Conservation (phyloP, 2,797 vertebrate species). For the Muscicapa striata region DNA sequence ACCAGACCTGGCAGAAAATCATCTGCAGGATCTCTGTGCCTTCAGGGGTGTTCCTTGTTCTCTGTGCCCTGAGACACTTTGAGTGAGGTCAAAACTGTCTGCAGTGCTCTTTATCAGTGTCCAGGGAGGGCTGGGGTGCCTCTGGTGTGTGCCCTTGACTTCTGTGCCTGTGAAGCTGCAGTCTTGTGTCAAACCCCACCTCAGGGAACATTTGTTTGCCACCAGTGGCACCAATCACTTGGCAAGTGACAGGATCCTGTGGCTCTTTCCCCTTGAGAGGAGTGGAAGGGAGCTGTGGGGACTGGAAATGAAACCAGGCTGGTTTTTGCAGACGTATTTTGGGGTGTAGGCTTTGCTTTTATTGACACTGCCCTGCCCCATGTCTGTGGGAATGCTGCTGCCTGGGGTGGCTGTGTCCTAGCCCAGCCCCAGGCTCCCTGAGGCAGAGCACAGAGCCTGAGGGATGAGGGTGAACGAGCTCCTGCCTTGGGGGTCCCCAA, state of each 20-base stretch:
- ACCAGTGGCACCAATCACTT: not conserved
- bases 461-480: not conserved
- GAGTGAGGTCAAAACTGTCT: not conserved
- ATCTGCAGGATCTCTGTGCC: not conserved
- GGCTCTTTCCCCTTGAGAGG: not conserved
- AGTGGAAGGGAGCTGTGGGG: not conserved
- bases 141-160: not conserved
- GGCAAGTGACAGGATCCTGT: not conserved
- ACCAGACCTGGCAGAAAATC: not conserved
- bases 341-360: not conserved
- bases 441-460: not conserved
- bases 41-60: not conserved
- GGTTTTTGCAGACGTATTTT: not conserved
- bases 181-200: not conserved
- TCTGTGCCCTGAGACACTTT: not conserved
- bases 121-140: not conserved
- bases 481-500: not conserved
- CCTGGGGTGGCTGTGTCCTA: not conserved
- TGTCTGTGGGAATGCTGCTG: not conserved
- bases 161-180: not conserved
- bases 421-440: not conserved
- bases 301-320: not conserved
- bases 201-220: rapidly evolving
- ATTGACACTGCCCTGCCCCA: not conserved
- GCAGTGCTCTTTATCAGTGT: rapidly evolving